Evolutionary conservation across 2,113 vertebrate genomes (phyloP).

Genomic region (Tachuris rubrigastra): DNA sequence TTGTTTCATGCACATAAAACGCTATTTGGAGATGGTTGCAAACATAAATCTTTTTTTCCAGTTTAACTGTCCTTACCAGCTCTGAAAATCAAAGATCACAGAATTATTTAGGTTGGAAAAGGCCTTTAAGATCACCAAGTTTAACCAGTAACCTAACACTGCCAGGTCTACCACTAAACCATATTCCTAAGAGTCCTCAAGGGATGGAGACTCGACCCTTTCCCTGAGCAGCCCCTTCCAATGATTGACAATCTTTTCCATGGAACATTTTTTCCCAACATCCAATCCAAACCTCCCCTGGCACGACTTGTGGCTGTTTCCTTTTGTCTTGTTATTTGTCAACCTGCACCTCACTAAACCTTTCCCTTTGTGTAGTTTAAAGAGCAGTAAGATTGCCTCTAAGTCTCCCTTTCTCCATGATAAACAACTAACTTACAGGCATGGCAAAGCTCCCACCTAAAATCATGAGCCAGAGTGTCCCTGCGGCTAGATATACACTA

Average conservation of each 20-base stretch:
- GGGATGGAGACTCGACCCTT: background rate
- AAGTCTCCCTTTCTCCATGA: background rate
- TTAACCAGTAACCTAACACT: background rate
- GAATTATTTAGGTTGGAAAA: background rate
- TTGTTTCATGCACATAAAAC: background rate
- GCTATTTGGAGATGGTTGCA: background rate
- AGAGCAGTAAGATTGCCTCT: fast-evolving
- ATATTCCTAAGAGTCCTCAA: background rate
- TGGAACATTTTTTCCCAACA: background rate
- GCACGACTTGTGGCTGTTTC: background rate
- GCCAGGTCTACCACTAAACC: background rate
- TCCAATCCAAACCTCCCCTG: background rate
- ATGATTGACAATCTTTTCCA: background rate
- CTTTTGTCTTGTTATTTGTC: background rate
- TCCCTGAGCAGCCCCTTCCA: background rate
- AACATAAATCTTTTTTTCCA: background rate
- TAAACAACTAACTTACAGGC: background rate
- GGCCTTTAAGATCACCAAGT: background rate
- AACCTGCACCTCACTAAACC: fast-evolving
- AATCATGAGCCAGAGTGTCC: background rate
- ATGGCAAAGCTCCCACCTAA: background rate
- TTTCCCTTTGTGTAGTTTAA: background rate
- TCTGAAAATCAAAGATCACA: background rate
- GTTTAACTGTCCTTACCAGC: background rate
- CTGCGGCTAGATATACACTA: background rate